Evolutionary conservation across 53 echinoderm and acorn worm species (phyloP).

Genomic region (Glandiceps talaboti): DNA sequence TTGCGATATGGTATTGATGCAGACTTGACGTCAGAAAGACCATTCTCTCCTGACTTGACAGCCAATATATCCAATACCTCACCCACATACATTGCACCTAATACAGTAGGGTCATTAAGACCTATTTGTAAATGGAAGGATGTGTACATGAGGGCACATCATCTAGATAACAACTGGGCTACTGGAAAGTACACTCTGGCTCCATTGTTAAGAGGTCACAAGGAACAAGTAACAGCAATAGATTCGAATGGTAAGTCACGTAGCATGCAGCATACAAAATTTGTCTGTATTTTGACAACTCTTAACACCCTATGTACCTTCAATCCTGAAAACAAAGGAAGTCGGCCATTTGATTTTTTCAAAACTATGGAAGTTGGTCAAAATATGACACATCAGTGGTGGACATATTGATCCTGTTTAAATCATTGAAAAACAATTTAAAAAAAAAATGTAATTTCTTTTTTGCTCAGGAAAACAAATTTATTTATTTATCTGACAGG

Average conservation of each 20-base stretch:
- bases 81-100: slow-evolving; percentile 39
- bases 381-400: too few relatives aligned
- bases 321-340: too few relatives aligned
- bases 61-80: slow-evolving; percentile 47
- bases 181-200: slow-evolving; percentile 64
- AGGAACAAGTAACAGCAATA: slow-evolving; percentile 57
- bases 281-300: too few relatives aligned
- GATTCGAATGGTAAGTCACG: slow-evolving; percentile 46
- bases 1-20: slow-evolving; percentile 42
- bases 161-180: slow-evolving; percentile 66
- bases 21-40: slow-evolving; percentile 41
- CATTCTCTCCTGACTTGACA: slow-evolving; percentile 39
- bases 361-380: too few relatives aligned
- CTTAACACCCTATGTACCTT: too few relatives aligned
- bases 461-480: too few relatives aligned
- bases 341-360: too few relatives aligned
- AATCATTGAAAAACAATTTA: too few relatives aligned
- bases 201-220: slow-evolving; percentile 54
- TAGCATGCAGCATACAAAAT: too few relatives aligned
- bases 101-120: neutral
- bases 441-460: too few relatives aligned
- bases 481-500: slow-evolving; percentile 15
- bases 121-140: slow-evolving; percentile 80
- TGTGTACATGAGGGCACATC: slow-evolving; percentile 70
- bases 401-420: too few relatives aligned